Percentiles rank a stretch among this genome's conserved stretches.
phyloP scores from a whole-genome alignment of 2,888 invertebrate species.

The Brachylomia viminalis region DNA sequence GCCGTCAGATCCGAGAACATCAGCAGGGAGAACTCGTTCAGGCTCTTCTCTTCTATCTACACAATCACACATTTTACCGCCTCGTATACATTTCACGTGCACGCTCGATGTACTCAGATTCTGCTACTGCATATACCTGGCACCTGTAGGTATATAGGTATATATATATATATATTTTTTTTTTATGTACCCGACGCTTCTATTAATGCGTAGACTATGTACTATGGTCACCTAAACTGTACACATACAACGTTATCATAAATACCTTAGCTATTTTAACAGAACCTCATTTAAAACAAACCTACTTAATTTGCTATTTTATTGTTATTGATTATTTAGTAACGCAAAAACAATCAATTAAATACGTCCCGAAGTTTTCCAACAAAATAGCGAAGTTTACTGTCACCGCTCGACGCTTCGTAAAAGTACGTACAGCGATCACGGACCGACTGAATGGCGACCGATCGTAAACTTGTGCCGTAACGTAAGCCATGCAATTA shows the following conservation, averaged over 20 bases:
- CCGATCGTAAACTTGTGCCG: background rate
- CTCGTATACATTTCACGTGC: background rate
- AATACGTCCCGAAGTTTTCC: background rate
- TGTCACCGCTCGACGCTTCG: background rate
- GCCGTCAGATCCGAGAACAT: slow-evolving; percentile 92
- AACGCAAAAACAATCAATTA: background rate
- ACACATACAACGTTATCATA: background rate
- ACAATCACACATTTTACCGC: slow-evolving; percentile 43
- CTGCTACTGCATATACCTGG: no score
- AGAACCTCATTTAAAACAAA: background rate
- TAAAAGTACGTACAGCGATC: background rate
- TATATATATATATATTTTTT: no score
- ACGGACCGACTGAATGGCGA: background rate
- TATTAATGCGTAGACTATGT: no score
- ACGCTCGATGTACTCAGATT: background rate
- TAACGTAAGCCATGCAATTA: background rate
- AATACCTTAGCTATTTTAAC: background rate
- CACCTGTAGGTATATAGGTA: no score
- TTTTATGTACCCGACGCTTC: no score
- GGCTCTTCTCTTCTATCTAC: slow-evolving; percentile 92
- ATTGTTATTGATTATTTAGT: background rate
- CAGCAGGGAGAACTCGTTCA: slow-evolving; percentile 93
- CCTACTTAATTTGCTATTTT: background rate
- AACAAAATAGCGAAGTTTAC: background rate
- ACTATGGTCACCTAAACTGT: no score